A percentile compares a stretch with the other conserved stretches of the same genome.
These are phyloP conservation scores for Cygnus olor DNA, from an alignment of 2,797 vertebrate genomes.

Conservation along the genomic window DNA sequence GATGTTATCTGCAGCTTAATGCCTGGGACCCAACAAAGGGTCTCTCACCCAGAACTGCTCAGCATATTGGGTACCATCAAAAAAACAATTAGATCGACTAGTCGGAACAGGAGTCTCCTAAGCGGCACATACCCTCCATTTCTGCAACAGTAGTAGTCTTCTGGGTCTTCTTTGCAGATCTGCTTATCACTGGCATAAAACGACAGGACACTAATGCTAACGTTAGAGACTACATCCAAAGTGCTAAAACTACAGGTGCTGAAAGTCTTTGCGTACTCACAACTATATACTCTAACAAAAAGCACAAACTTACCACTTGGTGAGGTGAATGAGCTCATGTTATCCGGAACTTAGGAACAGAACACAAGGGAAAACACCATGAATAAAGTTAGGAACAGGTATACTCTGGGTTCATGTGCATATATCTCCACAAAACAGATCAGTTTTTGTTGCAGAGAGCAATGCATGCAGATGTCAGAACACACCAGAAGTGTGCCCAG, in stretches of 20 bases:
- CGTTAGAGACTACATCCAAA: background rate
- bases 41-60: background rate
- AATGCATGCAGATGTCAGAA: background rate
- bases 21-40: too few species aligned
- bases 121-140: background rate
- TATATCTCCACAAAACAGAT: background rate
- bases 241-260: background rate
- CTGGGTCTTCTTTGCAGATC: background rate
- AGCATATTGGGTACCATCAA: fast-evolving
- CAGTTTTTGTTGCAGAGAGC: background rate
- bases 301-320: conserved; percentile 59
- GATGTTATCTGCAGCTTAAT: background rate
- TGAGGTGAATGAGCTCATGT: conserved; percentile 47
- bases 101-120: background rate
- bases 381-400: background rate
- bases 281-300: background rate
- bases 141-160: background rate
- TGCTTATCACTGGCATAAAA: background rate
- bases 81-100: background rate
- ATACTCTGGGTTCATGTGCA: background rate
- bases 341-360: conserved; percentile 62
- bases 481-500: background rate
- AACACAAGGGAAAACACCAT: conserved; percentile 24
- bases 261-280: background rate
- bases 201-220: background rate